phyloP scores from a whole-genome alignment of 2,113 vertebrate species.

The Penelope pileata region DNA sequence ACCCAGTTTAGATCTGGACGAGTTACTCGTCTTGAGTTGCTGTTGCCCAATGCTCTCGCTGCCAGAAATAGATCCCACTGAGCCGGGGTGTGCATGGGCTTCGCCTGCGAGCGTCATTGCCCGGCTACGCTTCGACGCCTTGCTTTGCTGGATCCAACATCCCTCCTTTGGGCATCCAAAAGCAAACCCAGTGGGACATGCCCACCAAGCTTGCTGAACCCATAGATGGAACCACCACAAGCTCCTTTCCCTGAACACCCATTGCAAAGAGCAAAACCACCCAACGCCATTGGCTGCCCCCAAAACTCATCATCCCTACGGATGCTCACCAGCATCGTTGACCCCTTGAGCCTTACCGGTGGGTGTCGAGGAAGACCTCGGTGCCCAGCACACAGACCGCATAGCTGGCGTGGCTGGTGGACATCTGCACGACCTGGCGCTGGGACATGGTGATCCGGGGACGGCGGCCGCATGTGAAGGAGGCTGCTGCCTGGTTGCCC shows the following conservation, averaged over 20 bases:
- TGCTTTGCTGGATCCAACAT: fast-evolving
- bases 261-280: neutral
- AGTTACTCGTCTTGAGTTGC: neutral
- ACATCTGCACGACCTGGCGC: conserved; percentile 42
- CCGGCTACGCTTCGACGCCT: fast-evolving
- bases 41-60: neutral
- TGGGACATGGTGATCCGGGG: conserved; percentile 41
- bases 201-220: neutral
- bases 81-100: neutral
- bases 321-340: neutral
- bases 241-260: neutral
- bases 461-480: neutral
- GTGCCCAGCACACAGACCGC: conserved; percentile 68
- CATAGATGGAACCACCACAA: neutral
- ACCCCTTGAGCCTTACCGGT: conserved; percentile 46
- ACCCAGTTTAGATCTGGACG: neutral
- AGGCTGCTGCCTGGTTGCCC: neutral
- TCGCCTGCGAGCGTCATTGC: neutral
- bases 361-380: conserved; percentile 21
- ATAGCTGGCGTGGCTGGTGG: conserved; percentile 38
- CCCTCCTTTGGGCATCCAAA: neutral
- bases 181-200: neutral
- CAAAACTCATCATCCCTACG: neutral
- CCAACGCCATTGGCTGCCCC: neutral
- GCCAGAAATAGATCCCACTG: conserved; percentile 49